Evolutionary conservation across 2,888 invertebrate species (phyloP).

Genomic region (Drosophila colorata): DNA sequence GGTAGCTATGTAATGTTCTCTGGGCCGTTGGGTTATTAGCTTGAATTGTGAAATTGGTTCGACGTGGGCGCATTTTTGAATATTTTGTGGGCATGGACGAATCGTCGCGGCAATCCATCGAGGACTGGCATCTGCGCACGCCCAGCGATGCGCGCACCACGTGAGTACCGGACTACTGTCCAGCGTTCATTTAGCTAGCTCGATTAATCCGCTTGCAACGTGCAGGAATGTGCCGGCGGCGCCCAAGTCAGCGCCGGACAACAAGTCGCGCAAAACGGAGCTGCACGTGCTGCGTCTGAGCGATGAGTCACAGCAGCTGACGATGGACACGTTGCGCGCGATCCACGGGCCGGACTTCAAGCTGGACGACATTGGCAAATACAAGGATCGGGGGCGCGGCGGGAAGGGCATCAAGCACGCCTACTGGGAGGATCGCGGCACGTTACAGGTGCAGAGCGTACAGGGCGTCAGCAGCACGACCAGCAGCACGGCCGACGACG

Average conservation of each 20-base stretch:
- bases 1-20: conserved; percentile 7
- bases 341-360: conserved; percentile 91
- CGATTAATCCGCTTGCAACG: background rate
- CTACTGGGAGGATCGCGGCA: conserved; percentile 92
- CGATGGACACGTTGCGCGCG: conserved; percentile 90
- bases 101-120: conserved; percentile 87
- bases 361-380: conserved; percentile 86
- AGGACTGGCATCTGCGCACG: conserved; percentile 89
- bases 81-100: conserved; percentile 86
- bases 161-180: conserved; percentile 56
- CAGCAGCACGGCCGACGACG: conserved; percentile 85
- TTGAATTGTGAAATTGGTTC: conserved; percentile 40
- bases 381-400: conserved; percentile 88
- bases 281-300: conserved; percentile 90
- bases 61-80: background rate
- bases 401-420: conserved; percentile 89
- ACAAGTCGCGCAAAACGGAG: conserved; percentile 89
- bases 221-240: conserved; percentile 84
- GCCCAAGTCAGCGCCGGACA: conserved; percentile 84
- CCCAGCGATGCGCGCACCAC: conserved; percentile 88
- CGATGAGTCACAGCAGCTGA: conserved; percentile 89
- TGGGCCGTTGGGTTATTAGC: conserved; percentile 29
- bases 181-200: background rate
- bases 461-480: conserved; percentile 79
- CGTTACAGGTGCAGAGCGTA: conserved; percentile 88